Percentiles rank a stretch among this genome's conserved stretches.
phyloP scores from a whole-genome alignment of 2,888 invertebrate species.

The Eucera pruinosa region DNA sequence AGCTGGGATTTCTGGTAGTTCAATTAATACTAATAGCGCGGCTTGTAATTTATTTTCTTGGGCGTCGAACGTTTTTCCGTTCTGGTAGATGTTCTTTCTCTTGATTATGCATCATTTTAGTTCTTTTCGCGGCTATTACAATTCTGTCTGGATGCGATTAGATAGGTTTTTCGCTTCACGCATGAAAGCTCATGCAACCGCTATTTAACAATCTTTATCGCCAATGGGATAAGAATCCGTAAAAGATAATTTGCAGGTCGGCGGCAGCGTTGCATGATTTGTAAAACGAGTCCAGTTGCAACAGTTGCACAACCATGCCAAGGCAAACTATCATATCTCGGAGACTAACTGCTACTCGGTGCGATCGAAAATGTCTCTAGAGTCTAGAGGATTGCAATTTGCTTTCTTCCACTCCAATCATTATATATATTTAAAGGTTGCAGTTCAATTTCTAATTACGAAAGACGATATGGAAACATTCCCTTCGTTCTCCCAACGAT shows the following conservation, averaged over 20 bases:
- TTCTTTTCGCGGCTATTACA: neutral
- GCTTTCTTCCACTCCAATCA: neutral
- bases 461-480: no score
- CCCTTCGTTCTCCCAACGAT: no score
- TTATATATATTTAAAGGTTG: no score
- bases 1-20: no score
- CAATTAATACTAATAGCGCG: no score
- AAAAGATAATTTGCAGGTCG: constrained; percentile 16
- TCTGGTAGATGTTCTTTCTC: no score
- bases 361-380: constrained; percentile 8
- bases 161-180: neutral
- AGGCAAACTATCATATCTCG: constrained; percentile 67
- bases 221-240: neutral
- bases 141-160: neutral
- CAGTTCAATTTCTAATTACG: no score
- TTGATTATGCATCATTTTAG: no score
- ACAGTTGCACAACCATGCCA: constrained; percentile 71
- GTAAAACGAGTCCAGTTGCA: constrained; percentile 20
- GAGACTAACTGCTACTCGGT: neutral
- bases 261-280: neutral
- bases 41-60: no score
- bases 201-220: neutral
- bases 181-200: neutral
- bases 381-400: neutral
- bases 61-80: no score